These are phyloP conservation scores for Tanaodytes sp. DNA, from an alignment of 2,888 invertebrate species.

Conservation along the genomic window DNA sequence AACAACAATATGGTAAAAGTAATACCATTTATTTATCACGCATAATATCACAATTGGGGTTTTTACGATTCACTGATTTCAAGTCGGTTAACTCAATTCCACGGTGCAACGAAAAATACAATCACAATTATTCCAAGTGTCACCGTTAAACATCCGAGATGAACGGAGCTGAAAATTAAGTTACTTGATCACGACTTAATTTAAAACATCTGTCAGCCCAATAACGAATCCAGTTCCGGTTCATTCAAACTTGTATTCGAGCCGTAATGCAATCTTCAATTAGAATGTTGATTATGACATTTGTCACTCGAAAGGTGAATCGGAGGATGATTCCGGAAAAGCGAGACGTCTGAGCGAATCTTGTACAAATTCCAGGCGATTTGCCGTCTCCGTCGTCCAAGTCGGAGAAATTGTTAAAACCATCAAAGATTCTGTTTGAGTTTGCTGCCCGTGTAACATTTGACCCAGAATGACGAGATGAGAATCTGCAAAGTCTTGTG, in stretches of 20 bases:
- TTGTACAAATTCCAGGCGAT: conserved; percentile 23
- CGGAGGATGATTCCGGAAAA: conserved; percentile 1
- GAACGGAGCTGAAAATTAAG: too few relatives aligned
- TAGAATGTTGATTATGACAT: conserved; percentile 35
- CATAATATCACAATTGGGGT: too few relatives aligned
- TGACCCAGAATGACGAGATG: conserved; percentile 45
- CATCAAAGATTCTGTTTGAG: conserved; percentile 38
- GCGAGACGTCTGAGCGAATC: conserved; percentile 20
- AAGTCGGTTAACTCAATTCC: too few relatives aligned
- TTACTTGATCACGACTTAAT: too few relatives aligned
- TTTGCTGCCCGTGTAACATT: conserved; percentile 29
- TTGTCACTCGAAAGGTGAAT: conserved; percentile 26
- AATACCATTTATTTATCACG: too few relatives aligned
- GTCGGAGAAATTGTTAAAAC: conserved; percentile 36
- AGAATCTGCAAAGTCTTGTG: conserved; percentile 36
- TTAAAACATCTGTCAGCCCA: too few relatives aligned
- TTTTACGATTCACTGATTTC: too few relatives aligned
- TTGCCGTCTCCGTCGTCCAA: conserved; percentile 14
- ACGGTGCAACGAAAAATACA: too few relatives aligned
- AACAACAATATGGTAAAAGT: too few relatives aligned
- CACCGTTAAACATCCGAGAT: too few relatives aligned
- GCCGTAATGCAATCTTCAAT: conserved; percentile 34
- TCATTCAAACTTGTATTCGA: conserved; percentile 24
- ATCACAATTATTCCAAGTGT: too few relatives aligned
- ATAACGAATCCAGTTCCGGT: conserved; percentile 25